Evolutionary conservation across 2,113 vertebrate genomes (phyloP), one percentile per base, ranked within the genome.

Genomic region (Heterotis niloticus): DNA sequence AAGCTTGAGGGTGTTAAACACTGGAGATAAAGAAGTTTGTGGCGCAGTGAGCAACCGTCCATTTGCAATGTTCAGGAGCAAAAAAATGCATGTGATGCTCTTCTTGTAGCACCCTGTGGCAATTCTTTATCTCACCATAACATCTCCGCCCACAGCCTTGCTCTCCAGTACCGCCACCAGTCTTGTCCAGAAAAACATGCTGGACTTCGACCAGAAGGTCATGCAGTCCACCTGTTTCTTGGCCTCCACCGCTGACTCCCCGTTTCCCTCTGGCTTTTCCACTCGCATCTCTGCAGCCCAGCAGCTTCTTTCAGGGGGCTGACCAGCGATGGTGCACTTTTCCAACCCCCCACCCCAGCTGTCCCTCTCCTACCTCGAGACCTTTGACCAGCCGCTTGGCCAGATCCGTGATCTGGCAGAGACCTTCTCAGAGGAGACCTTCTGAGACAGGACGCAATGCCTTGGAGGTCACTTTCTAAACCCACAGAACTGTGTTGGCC

Each of bases 311-410:
- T 83, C 84, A 83, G 78, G 81, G 83, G 66, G 26, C 70, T 81
- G 80, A 82, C 83, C 85, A 85, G 83, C 85, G 81, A 80, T 82
- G 83, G 87, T 81, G 79, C 80, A 84, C 34, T 82, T 86, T 73
- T 28, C 81, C 80, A 81, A 86, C 81, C 83, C 82, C 81, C 79
- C 65, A 75, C 80, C 80, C 81, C 79, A 75, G 56, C 75, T 76
- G 79, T 83, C 59, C 78, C 76, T 62, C 79, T 24, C 69, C 91
- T 92, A 90, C 92, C 91, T 95, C 89, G 69, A 94, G 90, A 82
- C 92, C 91, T 81, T 86, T 91, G 80, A 94, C 89, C 11, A 96
- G 90, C 60, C 84, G 90, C 84, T 92, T 94, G 67, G 90, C 92
- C 78, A 94, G 84, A 75, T 92, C 86, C 60, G 92, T 89, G 44